Conservation (phyloP, 2,797 vertebrate species). For the Macrochelys suwanniensis region DNA sequence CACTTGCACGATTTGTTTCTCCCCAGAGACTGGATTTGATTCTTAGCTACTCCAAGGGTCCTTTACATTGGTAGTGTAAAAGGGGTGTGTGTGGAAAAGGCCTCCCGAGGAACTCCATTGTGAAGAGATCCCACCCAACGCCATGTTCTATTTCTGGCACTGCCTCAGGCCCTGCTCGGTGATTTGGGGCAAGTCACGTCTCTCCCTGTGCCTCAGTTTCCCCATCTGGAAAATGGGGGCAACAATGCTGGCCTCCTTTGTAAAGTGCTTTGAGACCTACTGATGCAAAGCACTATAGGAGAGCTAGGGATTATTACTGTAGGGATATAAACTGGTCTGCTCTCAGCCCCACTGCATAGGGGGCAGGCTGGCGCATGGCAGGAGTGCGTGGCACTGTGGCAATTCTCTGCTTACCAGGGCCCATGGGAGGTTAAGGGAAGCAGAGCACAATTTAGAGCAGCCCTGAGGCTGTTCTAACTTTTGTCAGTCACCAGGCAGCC, state of each 20-base stretch:
- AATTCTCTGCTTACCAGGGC: not conserved
- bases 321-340: not conserved
- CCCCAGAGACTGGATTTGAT: not conserved
- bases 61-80: not conserved
- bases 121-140: too few species aligned
- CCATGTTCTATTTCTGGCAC: too few species aligned
- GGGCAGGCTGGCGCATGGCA: not conserved
- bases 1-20: not conserved
- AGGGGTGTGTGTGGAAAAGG: not conserved
- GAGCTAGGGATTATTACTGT: not conserved
- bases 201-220: too few species aligned
- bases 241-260: too few species aligned
- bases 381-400: fast-evolving
- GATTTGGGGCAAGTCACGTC: too few species aligned
- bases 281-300: too few species aligned
- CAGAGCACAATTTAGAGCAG: not conserved
- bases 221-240: too few species aligned
- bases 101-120: not conserved
- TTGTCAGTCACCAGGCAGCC: not conserved
- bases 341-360: not conserved
- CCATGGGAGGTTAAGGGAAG: not conserved
- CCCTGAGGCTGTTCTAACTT: not conserved
- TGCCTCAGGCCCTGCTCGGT: too few species aligned
- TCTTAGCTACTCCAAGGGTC: not conserved
- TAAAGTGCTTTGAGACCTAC: too few species aligned